A percentile compares a stretch with the other conserved stretches of the same genome.
phyloP scores from a whole-genome alignment of 2,113 vertebrate species.

The Tupaia tana region DNA sequence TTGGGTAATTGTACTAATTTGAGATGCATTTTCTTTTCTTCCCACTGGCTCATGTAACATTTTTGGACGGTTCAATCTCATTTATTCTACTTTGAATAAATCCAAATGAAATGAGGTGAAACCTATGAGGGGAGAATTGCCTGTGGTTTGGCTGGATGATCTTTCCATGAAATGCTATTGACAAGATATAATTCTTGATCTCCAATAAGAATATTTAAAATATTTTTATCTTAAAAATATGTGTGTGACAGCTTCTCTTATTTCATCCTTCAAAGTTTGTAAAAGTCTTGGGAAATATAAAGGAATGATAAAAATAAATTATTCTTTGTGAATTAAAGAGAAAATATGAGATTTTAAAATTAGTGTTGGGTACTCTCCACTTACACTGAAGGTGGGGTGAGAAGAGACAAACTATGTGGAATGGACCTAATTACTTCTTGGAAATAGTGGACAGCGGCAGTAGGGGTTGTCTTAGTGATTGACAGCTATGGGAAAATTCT shows the following conservation, averaged over 20 bases:
- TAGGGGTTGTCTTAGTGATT: background rate
- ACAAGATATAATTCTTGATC: conserved; percentile 65
- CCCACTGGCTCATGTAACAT: conserved; percentile 37
- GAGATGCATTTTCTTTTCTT: conserved; percentile 62
- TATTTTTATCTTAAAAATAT: conserved; percentile 50
- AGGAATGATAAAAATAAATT: conserved; percentile 22
- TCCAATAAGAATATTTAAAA: conserved; percentile 57
- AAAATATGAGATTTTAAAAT: background rate
- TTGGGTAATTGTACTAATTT: conserved; percentile 52
- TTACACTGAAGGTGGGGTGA: background rate
- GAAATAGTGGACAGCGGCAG: background rate
- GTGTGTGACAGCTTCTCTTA: background rate
- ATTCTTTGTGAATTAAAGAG: conserved; percentile 29
- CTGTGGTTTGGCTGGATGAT: conserved; percentile 53
- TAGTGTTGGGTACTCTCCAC: background rate
- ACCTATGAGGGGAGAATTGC: conserved; percentile 37
- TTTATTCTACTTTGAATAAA: conserved; percentile 68
- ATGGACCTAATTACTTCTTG: background rate
- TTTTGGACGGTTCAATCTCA: conserved; percentile 55
- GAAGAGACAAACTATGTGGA: background rate
- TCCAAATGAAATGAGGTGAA: conserved; percentile 65
- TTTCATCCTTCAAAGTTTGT: conserved; percentile 42
- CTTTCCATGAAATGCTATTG: conserved; percentile 43
- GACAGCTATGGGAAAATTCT: background rate
- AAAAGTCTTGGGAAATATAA: conserved; percentile 25